Percentiles rank a stretch among this genome's conserved stretches.
These are phyloP conservation scores for Trematomus loennbergii DNA, from an alignment of 2,113 vertebrate species.

Conservation along the genomic window DNA sequence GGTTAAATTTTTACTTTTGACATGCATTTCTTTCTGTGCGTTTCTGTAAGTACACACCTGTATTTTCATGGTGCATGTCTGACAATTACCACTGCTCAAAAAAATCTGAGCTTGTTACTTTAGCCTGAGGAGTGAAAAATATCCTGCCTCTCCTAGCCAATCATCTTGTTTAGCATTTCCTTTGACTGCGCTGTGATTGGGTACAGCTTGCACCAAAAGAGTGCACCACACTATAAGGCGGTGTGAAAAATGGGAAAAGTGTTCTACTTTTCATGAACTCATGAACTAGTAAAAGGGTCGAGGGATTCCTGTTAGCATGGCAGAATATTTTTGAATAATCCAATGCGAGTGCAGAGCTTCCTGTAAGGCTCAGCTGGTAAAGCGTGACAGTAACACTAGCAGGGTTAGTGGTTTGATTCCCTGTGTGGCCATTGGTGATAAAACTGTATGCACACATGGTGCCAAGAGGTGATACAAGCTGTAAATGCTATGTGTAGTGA, in stretches of 20 bases:
- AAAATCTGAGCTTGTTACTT: slow-evolving; percentile 29
- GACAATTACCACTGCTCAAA: slow-evolving; percentile 24
- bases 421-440: slow-evolving; percentile 44
- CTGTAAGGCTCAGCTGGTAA: slow-evolving; percentile 39
- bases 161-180: slow-evolving; percentile 56
- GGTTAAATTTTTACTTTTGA: background rate
- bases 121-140: slow-evolving; percentile 46
- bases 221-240: slow-evolving; percentile 24
- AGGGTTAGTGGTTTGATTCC: slow-evolving; percentile 65
- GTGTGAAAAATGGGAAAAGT: slow-evolving; percentile 50
- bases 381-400: slow-evolving; percentile 61
- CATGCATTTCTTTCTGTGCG: background rate
- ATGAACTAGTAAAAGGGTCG: slow-evolving; percentile 31
- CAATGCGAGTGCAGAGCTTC: slow-evolving; percentile 32
- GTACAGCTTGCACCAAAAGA: slow-evolving; percentile 37
- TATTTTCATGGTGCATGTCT: slow-evolving; percentile 33
- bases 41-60: background rate
- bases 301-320: slow-evolving; percentile 49
- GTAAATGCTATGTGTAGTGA: slow-evolving; percentile 34
- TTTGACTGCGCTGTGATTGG: slow-evolving; percentile 47
- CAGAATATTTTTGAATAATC: slow-evolving; percentile 73
- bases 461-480: slow-evolving; percentile 44
- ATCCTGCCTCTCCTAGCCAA: slow-evolving; percentile 29
- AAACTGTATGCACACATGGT: slow-evolving; percentile 29
- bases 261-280: slow-evolving; percentile 56